Base-by-base conservation (phyloP, 2,888 invertebrate genomes). In the Atethmia centrago region DNA sequence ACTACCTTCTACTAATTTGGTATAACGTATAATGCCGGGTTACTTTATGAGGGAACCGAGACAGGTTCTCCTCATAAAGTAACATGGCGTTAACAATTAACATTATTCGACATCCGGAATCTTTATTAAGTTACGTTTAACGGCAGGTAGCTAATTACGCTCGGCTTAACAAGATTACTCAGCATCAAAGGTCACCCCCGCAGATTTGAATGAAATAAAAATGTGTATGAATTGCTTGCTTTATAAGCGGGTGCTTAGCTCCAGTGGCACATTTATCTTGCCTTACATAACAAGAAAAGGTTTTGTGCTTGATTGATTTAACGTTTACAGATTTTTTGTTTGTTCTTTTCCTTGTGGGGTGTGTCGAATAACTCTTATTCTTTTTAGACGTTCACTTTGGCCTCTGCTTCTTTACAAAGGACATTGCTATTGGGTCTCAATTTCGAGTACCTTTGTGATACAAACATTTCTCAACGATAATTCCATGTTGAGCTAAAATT, bases 61-160 rank as follows among this genome's bases (percentile, higher is more conserved):
- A n/a, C n/a, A 36, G 36, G 36, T 36, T 16, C n/a, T 3, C n/a
- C 2, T 21, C 3, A 58, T 19, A 53, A 67, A 31, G 9, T 53
- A 53, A 47, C 19, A 2, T 4, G 28, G 16, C 8, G 21, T 47
- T 49, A 31, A 12, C 21, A 64, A 49, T 25, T 64, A 64, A 45
- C 42, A 65, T 74, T 42, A 65, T n/a, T 19, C 25, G 21, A 77
- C 28, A 45, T 59, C 36, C 59, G 77, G 40, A 47, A 75, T 68
- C 45, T 77, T 68, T 51, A 53, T 77, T 59, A 77, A 51, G 59
- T 77, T 59, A 45, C n/a, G n/a, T n/a, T n/a, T n/a, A n/a, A n/a
- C n/a, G n/a, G n/a, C n/a, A n/a, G n/a, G n/a, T n/a, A n/a, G n/a
- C n/a, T n/a, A n/a, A n/a, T n/a, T n/a, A n/a, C 31, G 59, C 68